A percentile compares a stretch with the other conserved stretches of the same genome.
These are phyloP conservation scores for Athene cunicularia DNA, from an alignment of 2,113 vertebrate genomes.

Conservation along the genomic window DNA sequence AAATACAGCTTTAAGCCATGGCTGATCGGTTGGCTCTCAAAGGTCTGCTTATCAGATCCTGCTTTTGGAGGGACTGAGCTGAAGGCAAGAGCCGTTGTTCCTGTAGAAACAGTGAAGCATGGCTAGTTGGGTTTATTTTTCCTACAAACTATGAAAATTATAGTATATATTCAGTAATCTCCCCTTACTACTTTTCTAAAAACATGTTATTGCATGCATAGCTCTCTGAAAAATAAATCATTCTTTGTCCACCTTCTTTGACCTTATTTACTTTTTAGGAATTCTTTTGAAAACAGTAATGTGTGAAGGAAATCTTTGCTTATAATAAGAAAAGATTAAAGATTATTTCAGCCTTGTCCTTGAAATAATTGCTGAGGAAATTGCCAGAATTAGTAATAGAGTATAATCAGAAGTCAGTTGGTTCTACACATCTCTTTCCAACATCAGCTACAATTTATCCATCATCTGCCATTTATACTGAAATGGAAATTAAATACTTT, in stretches of 20 bases:
- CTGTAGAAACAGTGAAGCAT: not conserved
- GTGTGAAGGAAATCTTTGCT: conserved; percentile 14
- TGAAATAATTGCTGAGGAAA: not conserved
- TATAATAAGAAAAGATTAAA: not conserved
- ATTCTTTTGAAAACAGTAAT: not conserved
- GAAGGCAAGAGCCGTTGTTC: not conserved
- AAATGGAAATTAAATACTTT: conserved; percentile 4
- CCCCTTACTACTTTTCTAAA: not conserved
- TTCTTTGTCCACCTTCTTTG: not conserved
- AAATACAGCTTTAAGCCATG: not conserved
- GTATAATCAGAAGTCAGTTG: not conserved
- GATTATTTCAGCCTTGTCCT: not conserved
- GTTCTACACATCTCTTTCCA: not conserved
- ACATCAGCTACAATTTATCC: conserved; percentile 11
- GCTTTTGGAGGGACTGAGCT: not conserved
- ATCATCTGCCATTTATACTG: conserved; percentile 10
- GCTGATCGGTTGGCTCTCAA: not conserved
- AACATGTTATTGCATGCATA: not conserved
- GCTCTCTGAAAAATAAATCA: not conserved
- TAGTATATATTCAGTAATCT: not conserved
- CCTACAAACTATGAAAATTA: not conserved
- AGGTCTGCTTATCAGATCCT: not conserved
- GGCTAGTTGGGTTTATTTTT: not conserved
- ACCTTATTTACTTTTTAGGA: not conserved
- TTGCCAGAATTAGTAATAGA: not conserved